Conservation (phyloP, 2,113 vertebrate genomes). For the Xenus cinereus region DNA sequence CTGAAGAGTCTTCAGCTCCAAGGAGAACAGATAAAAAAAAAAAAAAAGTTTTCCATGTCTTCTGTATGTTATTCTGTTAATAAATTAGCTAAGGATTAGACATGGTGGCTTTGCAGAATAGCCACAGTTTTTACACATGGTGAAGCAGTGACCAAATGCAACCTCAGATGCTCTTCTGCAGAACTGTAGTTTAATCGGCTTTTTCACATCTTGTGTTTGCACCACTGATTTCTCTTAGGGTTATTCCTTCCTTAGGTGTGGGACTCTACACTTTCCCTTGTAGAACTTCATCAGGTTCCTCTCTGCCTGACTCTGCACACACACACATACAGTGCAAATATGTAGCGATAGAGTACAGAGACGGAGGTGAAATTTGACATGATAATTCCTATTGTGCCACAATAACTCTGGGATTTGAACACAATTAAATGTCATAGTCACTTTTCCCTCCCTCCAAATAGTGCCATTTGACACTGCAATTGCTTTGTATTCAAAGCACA, state of each 20-base stretch:
- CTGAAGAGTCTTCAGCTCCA: neutral
- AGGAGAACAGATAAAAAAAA: neutral
- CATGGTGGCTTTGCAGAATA: neutral
- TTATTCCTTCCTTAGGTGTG: too few species aligned
- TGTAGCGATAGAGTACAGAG: neutral
- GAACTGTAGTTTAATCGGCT: neutral
- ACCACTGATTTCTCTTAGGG: neutral
- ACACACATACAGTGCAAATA: neutral
- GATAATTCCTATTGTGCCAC: neutral
- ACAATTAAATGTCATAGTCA: neutral
- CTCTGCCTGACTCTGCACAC: too few species aligned
- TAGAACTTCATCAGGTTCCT: too few species aligned
- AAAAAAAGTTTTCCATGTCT: neutral
- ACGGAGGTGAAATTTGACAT: neutral
- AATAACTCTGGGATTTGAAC: neutral
- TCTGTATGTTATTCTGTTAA: neutral
- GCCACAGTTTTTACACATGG: neutral
- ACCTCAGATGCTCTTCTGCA: neutral
- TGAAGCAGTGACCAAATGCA: neutral
- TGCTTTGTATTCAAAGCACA: neutral
- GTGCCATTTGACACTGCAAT: neutral
- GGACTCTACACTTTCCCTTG: too few species aligned
- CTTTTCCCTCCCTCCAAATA: neutral
- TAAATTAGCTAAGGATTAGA: neutral
- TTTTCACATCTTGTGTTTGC: neutral